Evolutionary conservation across 2,113 vertebrate genomes (phyloP).

Genomic region (Diphyllodes magnificus): DNA sequence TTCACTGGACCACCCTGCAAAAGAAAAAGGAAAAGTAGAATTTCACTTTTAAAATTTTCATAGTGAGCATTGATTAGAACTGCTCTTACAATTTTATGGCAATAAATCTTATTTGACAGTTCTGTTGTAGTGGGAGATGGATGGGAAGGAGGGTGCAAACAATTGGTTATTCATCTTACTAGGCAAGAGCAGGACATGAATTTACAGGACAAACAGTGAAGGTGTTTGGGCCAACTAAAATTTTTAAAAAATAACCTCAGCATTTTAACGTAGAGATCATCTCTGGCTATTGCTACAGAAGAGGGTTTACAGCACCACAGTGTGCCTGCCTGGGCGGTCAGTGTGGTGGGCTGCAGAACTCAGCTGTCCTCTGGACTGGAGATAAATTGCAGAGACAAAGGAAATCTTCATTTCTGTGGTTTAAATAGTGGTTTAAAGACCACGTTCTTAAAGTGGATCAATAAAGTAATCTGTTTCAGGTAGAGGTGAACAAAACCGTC

Average conservation of each 20-base stretch:
- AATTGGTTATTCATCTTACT: background rate
- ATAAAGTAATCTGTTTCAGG: background rate
- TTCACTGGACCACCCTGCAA: background rate
- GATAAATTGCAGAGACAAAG: background rate
- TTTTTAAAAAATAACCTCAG: background rate
- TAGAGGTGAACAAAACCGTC: background rate
- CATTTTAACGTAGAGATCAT: background rate
- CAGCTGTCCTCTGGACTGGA: background rate
- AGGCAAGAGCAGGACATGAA: background rate
- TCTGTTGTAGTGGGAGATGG: background rate
- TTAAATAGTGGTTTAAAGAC: background rate
- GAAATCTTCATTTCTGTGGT: background rate
- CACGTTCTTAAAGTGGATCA: background rate
- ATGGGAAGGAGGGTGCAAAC: background rate
- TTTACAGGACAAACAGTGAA: background rate
- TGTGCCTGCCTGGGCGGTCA: accelerated
- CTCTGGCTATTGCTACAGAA: background rate
- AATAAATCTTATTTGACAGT: constrained; percentile 24
- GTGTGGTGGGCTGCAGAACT: background rate
- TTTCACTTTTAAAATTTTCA: background rate
- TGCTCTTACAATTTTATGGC: background rate
- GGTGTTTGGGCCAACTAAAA: background rate
- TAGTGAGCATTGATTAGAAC: background rate
- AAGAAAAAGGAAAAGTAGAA: background rate
- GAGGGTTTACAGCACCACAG: background rate